Percentiles rank a stretch among this genome's conserved stretches.
Evolutionary conservation across 2,888 invertebrate species (phyloP).

Genomic region (Agrochola macilenta): DNA sequence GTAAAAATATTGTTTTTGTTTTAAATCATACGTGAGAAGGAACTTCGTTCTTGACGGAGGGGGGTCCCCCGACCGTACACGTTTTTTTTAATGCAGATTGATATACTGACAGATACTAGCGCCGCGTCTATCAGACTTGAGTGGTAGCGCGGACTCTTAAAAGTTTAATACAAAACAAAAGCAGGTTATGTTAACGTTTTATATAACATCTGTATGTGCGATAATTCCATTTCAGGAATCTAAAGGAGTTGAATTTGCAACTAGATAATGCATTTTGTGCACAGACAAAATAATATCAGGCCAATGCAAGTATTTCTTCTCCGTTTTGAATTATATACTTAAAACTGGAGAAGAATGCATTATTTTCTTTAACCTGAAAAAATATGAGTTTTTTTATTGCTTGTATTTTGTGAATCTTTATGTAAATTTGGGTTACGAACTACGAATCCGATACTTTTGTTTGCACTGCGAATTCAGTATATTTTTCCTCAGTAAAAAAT

Average conservation of each 20-base stretch:
- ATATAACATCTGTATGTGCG: background rate
- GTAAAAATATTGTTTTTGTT: no score
- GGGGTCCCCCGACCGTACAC: no score
- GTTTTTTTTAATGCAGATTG: no score
- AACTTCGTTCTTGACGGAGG: no score
- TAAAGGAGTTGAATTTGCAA: constrained; percentile 8
- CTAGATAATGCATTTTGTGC: background rate
- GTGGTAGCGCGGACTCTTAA: background rate
- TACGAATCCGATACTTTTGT: background rate
- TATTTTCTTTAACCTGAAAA: background rate
- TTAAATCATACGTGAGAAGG: no score
- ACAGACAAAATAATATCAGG: background rate
- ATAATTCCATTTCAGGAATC: constrained; percentile 4
- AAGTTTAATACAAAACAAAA: constrained; percentile 8
- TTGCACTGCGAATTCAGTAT: background rate
- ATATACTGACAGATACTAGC: no score
- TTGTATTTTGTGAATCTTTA: no score
- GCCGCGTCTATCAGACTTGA: no score
- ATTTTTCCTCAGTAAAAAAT: no score
- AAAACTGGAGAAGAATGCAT: background rate
- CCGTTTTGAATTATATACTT: background rate
- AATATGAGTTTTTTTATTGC: no score
- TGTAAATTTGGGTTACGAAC: background rate
- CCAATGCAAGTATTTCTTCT: background rate
- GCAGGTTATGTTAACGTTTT: background rate